Conservation (phyloP, 2,797 vertebrate genomes). For the Alauda arvensis region DNA sequence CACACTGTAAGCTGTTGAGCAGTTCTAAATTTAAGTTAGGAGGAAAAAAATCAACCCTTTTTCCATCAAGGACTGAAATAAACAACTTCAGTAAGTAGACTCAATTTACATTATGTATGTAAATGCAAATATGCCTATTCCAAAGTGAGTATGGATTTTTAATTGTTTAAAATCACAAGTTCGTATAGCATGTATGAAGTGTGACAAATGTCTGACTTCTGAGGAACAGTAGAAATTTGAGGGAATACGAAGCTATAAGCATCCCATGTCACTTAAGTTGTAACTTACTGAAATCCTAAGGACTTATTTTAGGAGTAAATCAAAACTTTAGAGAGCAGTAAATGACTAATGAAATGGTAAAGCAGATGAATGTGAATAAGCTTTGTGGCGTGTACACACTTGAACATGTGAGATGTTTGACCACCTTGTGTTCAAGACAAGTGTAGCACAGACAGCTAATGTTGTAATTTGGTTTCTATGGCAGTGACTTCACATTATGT, state of each 20-base stretch:
- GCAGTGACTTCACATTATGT: conserved; percentile 42
- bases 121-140: background rate
- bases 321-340: background rate
- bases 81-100: background rate
- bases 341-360: background rate
- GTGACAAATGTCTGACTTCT: background rate
- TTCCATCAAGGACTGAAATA: background rate
- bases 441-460: background rate
- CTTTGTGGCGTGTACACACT: background rate
- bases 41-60: background rate
- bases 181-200: background rate
- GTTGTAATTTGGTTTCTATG: conserved; percentile 50
- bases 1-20: background rate
- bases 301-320: background rate
- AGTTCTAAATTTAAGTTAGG: background rate
- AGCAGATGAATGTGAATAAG: background rate
- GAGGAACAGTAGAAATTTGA: background rate
- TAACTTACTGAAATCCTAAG: background rate
- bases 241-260: background rate
- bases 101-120: background rate
- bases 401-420: background rate
- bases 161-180: background rate
- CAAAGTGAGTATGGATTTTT: background rate
- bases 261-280: background rate
- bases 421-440: background rate